These are phyloP conservation scores for Pangasius sanitwongsei DNA, from an alignment of 2,797 vertebrate genomes.

Conservation along the genomic window DNA sequence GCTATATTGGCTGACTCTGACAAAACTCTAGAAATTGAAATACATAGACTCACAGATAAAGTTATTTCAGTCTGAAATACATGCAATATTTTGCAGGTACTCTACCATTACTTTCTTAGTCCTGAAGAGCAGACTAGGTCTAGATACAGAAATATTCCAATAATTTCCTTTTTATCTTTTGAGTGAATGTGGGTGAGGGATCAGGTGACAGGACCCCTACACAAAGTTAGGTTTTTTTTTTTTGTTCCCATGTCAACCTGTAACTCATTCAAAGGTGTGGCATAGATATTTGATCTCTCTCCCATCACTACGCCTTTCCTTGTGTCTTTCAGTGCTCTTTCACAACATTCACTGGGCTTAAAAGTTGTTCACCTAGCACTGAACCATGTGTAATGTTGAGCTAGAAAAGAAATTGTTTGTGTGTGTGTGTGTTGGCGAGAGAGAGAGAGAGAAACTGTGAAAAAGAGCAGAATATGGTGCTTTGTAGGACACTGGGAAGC, in stretches of 20 bases:
- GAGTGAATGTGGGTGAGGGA: background rate
- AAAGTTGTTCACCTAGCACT: constrained; percentile 28
- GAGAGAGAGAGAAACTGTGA: background rate
- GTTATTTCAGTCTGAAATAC: background rate
- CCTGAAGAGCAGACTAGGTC: background rate
- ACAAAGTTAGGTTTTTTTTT: constrained; percentile 31
- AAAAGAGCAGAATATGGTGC: constrained; percentile 22
- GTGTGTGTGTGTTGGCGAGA: too few relatives aligned
- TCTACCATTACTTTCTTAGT: background rate
- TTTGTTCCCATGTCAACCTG: constrained; percentile 32
- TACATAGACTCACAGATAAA: background rate
- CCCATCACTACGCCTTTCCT: constrained; percentile 35
- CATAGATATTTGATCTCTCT: constrained; percentile 52
- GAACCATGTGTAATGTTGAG: constrained; percentile 29
- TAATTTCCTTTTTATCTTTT: background rate
- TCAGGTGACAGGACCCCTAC: constrained; percentile 37
- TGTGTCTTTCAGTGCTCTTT: constrained; percentile 48
- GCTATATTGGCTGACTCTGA: background rate
- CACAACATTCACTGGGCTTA: constrained; percentile 32
- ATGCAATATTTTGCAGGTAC: too few relatives aligned
- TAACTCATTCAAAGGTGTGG: constrained; percentile 41
- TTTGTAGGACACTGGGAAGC: constrained; percentile 43
- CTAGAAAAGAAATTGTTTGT: background rate
- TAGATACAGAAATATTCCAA: background rate
- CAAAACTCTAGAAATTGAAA: background rate